Conservation (phyloP, 2,797 vertebrate genomes). For the Danio albolineatus region DNA sequence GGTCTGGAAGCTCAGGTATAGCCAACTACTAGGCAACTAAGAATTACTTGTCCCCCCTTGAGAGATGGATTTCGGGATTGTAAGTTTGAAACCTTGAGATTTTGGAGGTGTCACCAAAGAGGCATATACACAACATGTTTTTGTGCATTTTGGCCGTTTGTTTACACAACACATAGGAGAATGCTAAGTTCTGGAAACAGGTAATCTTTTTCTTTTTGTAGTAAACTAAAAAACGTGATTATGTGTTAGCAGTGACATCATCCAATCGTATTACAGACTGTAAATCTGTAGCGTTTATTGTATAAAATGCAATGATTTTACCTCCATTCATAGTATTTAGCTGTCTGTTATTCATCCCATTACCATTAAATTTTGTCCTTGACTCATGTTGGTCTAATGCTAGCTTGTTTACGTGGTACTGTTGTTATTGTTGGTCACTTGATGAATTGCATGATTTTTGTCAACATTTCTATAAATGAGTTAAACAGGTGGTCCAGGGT, state of each 20-base stretch:
- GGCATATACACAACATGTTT: background rate
- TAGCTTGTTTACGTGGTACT: background rate
- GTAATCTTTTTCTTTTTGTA: too few relatives aligned
- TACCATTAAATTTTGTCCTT: background rate
- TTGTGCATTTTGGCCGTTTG: too few relatives aligned
- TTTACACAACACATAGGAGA: too few relatives aligned
- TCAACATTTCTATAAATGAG: background rate
- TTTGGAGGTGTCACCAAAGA: background rate
- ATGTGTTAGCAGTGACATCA: too few relatives aligned
- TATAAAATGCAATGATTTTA: too few relatives aligned
- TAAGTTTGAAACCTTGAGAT: background rate
- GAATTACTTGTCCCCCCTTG: background rate
- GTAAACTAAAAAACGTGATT: too few relatives aligned
- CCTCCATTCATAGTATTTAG: background rate
- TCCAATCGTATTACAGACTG: too few relatives aligned
- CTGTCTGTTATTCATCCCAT: background rate
- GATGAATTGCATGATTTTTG: background rate
- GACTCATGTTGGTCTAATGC: background rate
- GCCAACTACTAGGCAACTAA: background rate
- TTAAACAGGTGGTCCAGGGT: too few relatives aligned
- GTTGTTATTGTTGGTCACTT: background rate
- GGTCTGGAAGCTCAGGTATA: background rate
- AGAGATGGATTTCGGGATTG: background rate
- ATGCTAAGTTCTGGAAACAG: too few relatives aligned
- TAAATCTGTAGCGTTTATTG: too few relatives aligned